These are phyloP conservation scores for Cheilosia urbana DNA, from an alignment of 2,888 invertebrate species.

Conservation along the genomic window DNA sequence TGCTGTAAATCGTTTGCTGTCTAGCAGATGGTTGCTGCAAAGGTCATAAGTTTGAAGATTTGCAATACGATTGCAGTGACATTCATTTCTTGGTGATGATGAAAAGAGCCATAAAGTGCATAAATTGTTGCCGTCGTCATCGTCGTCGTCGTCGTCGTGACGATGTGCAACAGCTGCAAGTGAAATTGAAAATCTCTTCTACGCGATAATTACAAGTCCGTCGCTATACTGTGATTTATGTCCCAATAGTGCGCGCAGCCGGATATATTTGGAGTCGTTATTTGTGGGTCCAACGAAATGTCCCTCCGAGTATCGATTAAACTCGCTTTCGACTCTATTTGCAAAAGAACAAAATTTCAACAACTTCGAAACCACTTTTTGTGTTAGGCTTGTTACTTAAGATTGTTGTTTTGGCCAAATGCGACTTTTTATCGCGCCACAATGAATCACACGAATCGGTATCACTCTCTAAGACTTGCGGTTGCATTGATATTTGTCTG, in stretches of 20 bases:
- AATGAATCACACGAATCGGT: conserved; percentile 32
- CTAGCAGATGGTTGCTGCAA: conserved; percentile 6
- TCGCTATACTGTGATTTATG: not conserved
- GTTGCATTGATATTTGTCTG: conserved; percentile 8
- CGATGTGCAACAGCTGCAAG: conserved; percentile 1
- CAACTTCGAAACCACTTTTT: not conserved
- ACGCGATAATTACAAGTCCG: too few relatives aligned
- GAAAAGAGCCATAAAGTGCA: conserved; percentile 3
- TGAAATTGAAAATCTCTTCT: not conserved
- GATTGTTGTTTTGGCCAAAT: conserved; percentile 21
- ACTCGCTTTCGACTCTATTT: conserved; percentile 6
- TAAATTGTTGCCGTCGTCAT: not conserved
- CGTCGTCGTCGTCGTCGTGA: not conserved
- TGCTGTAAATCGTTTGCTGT: not conserved
- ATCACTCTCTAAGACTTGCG: conserved; percentile 13
- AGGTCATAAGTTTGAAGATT: conserved; percentile 37
- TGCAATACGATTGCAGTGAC: conserved; percentile 12
- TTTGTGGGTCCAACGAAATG: not conserved
- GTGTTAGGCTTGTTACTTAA: not conserved
- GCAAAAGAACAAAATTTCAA: not conserved
- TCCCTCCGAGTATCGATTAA: not conserved
- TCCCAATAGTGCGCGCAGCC: not conserved
- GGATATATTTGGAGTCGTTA: not conserved
- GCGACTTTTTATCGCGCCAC: conserved; percentile 41
- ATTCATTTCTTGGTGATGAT: conserved; percentile 20